Evolutionary conservation across 2,888 invertebrate genomes (phyloP).

Genomic region (Adelognathus sp.): DNA sequence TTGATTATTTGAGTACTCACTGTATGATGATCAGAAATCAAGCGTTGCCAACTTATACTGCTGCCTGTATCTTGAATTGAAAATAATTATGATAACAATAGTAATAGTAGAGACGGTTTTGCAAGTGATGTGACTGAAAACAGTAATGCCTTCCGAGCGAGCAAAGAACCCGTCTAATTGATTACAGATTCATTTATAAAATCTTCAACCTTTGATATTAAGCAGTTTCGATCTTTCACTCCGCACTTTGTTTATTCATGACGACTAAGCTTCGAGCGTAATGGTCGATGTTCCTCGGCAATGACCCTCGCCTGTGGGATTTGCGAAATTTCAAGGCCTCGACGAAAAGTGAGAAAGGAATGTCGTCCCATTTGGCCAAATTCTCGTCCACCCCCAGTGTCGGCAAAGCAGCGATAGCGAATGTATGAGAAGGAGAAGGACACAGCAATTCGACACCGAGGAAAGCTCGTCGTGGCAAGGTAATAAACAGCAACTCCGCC

Average conservation of each 20-base stretch:
- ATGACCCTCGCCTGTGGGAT: background rate
- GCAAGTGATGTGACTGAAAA: too few relatives aligned
- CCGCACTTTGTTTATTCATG: background rate
- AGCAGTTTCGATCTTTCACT: background rate
- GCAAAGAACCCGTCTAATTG: background rate
- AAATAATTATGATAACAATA: too few relatives aligned
- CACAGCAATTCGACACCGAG: constrained; percentile 35
- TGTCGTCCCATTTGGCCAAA: constrained; percentile 41
- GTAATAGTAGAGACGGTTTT: too few relatives aligned
- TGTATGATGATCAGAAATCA: too few relatives aligned
- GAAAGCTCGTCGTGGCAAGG: constrained; percentile 27
- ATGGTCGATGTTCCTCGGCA: background rate
- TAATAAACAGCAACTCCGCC: constrained; percentile 54
- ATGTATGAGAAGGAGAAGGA: constrained; percentile 1
- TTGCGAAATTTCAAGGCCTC: background rate
- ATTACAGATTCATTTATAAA: background rate
- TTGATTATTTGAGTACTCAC: too few relatives aligned
- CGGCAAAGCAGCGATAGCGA: background rate
- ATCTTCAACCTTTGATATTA: background rate
- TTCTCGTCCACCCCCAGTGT: background rate
- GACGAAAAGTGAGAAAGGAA: constrained; percentile 15
- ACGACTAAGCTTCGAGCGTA: background rate
- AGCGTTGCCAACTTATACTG: too few relatives aligned
- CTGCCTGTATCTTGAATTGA: too few relatives aligned
- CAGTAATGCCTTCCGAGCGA: too few relatives aligned